These are phyloP conservation scores for Peromyscus aztecus DNA, from an alignment of 2,797 vertebrate species.

Conservation along the genomic window DNA sequence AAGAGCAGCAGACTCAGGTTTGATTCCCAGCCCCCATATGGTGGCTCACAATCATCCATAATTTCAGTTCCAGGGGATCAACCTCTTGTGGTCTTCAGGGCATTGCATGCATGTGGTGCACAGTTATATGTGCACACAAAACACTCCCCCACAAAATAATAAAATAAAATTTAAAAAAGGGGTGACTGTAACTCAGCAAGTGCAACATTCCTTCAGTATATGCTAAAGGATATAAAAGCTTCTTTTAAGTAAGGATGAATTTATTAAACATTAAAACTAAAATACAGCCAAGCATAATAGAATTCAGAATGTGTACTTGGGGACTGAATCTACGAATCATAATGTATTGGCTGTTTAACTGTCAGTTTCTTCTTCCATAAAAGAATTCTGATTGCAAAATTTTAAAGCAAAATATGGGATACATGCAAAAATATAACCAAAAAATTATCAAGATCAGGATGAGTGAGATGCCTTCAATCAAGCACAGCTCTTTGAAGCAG, in stretches of 20 bases:
- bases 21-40: not conserved
- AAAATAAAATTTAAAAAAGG: not conserved
- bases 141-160: not conserved
- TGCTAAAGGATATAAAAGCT: not conserved
- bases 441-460: not conserved
- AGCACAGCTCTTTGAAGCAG: not conserved
- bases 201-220: not conserved
- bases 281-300: not conserved
- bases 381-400: not conserved
- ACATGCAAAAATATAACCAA: not conserved
- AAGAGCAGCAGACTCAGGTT: not conserved
- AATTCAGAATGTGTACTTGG: constrained; percentile 1
- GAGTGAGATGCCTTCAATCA: not conserved
- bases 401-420: not conserved
- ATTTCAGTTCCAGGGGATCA: not conserved
- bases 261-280: constrained; percentile 34
- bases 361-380: not conserved
- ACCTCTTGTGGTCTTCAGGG: not conserved
- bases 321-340: not conserved
- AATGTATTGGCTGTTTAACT: not conserved
- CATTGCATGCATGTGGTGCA: too few relatives aligned
- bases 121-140: not conserved
- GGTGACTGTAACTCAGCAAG: not conserved
- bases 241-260: constrained; percentile 31
- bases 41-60: not conserved